Base-by-base conservation (phyloP, 2,888 invertebrate genomes). In the Cataglyphis altisquamis region DNA sequence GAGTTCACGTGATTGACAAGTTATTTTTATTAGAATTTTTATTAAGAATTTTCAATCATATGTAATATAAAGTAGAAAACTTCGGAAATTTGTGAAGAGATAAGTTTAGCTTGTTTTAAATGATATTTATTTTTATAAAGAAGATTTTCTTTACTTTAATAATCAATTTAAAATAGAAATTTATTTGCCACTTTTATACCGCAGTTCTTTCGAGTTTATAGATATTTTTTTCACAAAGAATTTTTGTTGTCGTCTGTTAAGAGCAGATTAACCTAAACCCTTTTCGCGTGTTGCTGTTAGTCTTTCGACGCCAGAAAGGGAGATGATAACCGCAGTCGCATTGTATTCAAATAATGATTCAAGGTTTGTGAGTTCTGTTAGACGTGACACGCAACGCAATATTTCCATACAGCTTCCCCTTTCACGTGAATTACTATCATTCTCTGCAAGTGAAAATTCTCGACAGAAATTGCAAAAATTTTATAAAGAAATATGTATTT, bases 331-430 rank as follows among this genome's bases (percentile, higher is more conserved):
- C 87, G 84, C 82, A 78, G 68, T 66, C 55, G 85, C 87, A 91
- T 91, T 91, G 89, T 90, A 91, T 91, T 91, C 91, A 90, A 91
- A 91, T 91, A 68, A 60, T 25, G 45, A 62, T 25, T 25, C 70
- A 62, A 77, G 81, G 75, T 73, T 70, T 60, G 8, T 6, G 36
- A 63, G 68, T 83, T 66, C 32, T 72, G 25, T 55, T 29, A 18
- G 63, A 72, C 82, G 84, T 82, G 83, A 82, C 81, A 66, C 67
- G 81, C 66, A 77, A 86, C 36, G 57, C 9, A 62, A 77, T 84
- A 77, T 73, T 70, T 83, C 72, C 68, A 3, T 66, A 55, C 45
- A 75, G 62, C 55, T 81, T 29, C 3, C 39, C 60, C 32, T 55
- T 57, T 80, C 45, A 15, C 41, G 29, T 41, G 63, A 80, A 36